Evolutionary conservation across 2,113 vertebrate genomes (phyloP), one percentile per base, ranked within the genome.

Genomic region (Cyprinodon variegatus): DNA sequence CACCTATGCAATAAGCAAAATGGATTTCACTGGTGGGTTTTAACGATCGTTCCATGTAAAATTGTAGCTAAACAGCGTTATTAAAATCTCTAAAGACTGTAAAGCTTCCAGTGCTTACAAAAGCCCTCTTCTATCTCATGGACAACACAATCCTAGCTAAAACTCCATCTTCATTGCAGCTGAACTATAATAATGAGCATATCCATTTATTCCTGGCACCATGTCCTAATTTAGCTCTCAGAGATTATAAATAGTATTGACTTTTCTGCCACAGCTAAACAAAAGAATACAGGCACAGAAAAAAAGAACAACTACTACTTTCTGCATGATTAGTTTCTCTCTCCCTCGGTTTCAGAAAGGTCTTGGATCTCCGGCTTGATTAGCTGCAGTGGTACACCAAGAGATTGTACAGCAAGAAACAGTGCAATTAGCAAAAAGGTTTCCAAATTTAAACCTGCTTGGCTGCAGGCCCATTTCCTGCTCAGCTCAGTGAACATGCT

Each of bases 371-470:
- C 81, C 75, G 75, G 65, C 76, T 81, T 90, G 88, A 90, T 90
- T 89, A 88, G 78, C 79, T 83, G 84, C 83, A 81, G 80, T 40
- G 78, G 79, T 78, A 70, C 17, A 59, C 79, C 75, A 70, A 83
- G 74, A 81, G 81, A 84, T 50, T 76, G 84, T 83, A 83, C 83
- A 40, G 86, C 76, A 75, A 73, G 78, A 74, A 80, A 76, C 70
- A 72, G 76, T 63, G 81, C 50, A 87, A 92, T 92, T 86, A 90
- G 71, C 84, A 83, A 75, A 86, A 71, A 79, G 71, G 76, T 83
- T 91, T 93, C 89, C 86, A 88, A 84, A 88, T 88, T 86, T 88
- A 91, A 90, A 83, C 82, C 80, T 79, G 80, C 48, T 88, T 83
- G 82, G 83, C 88, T 61, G 69, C 60, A 14, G 84, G 85, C 76